These are phyloP conservation scores for Sinotaia quadrata DNA, from an alignment of 2,888 invertebrate genomes.

Conservation along the genomic window DNA sequence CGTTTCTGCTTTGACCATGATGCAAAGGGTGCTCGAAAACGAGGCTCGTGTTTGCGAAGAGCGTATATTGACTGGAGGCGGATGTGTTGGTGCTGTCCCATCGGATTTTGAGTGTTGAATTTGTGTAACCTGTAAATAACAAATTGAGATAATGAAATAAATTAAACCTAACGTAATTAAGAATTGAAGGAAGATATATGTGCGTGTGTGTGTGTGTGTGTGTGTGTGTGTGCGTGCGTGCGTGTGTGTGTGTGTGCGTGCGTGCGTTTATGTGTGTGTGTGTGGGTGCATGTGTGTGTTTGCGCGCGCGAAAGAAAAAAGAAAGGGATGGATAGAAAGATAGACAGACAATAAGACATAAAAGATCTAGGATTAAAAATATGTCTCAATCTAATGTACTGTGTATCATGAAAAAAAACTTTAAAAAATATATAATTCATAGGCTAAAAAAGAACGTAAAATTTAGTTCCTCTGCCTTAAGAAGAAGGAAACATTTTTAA, in stretches of 20 bases:
- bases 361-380: not conserved
- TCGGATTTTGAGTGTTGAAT: not conserved
- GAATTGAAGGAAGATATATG: no score
- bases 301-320: not conserved
- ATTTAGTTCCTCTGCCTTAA: not conserved
- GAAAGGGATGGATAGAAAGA: not conserved
- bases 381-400: no score
- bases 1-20: not conserved
- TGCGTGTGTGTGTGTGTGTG: conserved; percentile 2
- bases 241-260: not conserved
- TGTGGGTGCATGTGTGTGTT: no score
- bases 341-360: not conserved
- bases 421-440: no score
- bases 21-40: conserved; percentile 3
- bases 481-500: not conserved
- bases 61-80: not conserved
- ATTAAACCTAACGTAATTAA: no score
- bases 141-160: no score
- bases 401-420: no score
- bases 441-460: not conserved
- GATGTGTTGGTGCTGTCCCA: not conserved
- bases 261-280: not conserved
- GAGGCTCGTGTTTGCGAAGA: conserved; percentile 20
- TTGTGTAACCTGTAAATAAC: conserved; percentile 26
- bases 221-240: not conserved